These are phyloP conservation scores for Paracyprichromis sp. DNA, from an alignment of 2,113 vertebrate species.

Conservation along the genomic window DNA sequence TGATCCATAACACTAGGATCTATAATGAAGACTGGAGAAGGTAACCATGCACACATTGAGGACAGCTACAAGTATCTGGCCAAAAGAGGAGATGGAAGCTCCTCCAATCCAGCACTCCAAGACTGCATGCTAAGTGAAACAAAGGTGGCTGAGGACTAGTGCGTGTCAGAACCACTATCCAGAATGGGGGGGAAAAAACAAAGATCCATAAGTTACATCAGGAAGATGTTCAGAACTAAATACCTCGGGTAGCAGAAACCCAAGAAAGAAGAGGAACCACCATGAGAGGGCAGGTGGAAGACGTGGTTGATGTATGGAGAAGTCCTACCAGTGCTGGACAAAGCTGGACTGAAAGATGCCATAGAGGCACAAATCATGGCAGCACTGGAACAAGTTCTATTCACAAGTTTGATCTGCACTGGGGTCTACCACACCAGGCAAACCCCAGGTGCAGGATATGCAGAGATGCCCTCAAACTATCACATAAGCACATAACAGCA, in stretches of 20 bases:
- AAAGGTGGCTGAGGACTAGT: background rate
- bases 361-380: background rate
- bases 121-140: background rate
- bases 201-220: background rate
- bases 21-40: background rate
- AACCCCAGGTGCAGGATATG: background rate
- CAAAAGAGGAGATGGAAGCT: background rate
- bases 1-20: background rate
- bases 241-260: rapidly evolving
- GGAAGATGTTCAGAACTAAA: background rate
- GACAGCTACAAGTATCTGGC: background rate
- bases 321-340: background rate
- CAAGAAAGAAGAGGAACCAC: background rate
- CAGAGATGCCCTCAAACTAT: background rate
- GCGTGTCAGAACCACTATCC: background rate
- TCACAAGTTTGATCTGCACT: background rate
- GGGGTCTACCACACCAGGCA: background rate
- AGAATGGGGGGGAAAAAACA: background rate
- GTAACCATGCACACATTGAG: background rate
- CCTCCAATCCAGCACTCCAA: background rate
- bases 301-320: background rate
- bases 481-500: background rate
- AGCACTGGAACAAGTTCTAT: rapidly evolving
- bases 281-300: rapidly evolving
- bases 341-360: rapidly evolving